These are phyloP conservation scores for Coelogynopora nodosa DNA, from an alignment of 2,888 invertebrate species.

Conservation along the genomic window DNA sequence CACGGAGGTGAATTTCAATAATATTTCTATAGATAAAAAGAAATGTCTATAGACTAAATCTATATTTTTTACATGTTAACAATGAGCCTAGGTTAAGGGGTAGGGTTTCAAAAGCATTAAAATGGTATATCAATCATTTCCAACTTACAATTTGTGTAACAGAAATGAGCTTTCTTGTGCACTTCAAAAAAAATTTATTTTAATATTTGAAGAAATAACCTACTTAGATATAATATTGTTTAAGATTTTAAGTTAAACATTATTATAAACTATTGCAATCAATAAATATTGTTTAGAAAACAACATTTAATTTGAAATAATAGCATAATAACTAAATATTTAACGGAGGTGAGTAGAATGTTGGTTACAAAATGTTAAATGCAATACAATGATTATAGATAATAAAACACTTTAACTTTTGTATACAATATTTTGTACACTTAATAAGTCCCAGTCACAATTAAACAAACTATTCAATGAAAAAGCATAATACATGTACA, in stretches of 20 bases:
- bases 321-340: not conserved
- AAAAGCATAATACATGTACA: not conserved
- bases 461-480: not conserved
- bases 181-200: not conserved
- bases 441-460: not conserved
- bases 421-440: not conserved
- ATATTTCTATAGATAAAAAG: not conserved
- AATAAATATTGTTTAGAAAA: not conserved
- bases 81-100: not conserved
- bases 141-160: not conserved
- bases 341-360: not conserved
- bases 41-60: not conserved
- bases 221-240: not conserved
- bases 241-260: not conserved
- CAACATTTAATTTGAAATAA: not conserved
- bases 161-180: not conserved
- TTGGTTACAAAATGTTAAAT: not conserved
- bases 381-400: not conserved
- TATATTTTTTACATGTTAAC: not conserved
- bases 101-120: not conserved
- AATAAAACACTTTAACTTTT: not conserved
- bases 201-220: not conserved
- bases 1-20: not conserved
- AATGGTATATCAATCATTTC: not conserved
- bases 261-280: not conserved